phyloP scores from a whole-genome alignment of 1,140 invertebrate species.

The Apis florea region DNA sequence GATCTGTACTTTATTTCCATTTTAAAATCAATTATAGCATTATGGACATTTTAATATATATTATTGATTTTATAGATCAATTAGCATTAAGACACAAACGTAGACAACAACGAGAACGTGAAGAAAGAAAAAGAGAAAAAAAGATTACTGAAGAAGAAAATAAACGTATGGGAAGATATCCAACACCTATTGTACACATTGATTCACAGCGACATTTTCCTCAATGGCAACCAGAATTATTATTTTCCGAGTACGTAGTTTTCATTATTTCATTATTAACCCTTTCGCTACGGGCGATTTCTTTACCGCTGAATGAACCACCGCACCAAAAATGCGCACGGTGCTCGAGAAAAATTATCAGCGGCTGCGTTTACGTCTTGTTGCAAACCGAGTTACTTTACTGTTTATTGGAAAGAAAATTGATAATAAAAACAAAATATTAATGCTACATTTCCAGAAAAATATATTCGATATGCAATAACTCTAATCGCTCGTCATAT shows the following conservation, averaged over 20 bases:
- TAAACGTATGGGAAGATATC: constrained; percentile 84
- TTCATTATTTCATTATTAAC: neutral
- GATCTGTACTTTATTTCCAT: constrained; percentile 43
- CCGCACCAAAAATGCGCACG: too few species aligned
- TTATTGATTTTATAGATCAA: constrained; percentile 80
- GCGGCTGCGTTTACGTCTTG: too few species aligned
- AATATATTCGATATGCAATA: too few species aligned
- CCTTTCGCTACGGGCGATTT: too few species aligned
- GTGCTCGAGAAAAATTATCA: too few species aligned
- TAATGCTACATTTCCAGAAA: too few species aligned
- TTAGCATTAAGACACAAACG: constrained; percentile 83
- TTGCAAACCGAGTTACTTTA: too few species aligned
- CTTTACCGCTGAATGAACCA: too few species aligned
- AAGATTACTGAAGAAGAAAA: constrained; percentile 87
- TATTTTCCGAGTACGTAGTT: constrained; percentile 71
- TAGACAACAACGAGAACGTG: constrained; percentile 83
- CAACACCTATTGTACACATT: constrained; percentile 82
- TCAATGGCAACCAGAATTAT: constrained; percentile 77
- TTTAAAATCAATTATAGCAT: too few species aligned
- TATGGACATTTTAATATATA: constrained; percentile 14
- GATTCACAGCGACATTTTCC: constrained; percentile 86
- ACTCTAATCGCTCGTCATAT: too few species aligned
- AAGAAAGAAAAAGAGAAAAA: constrained; percentile 86
- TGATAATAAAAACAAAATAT: too few species aligned
- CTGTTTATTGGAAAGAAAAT: too few species aligned